Conservation (phyloP, 2,113 vertebrate species). For the Ceyx cyanopectus region DNA sequence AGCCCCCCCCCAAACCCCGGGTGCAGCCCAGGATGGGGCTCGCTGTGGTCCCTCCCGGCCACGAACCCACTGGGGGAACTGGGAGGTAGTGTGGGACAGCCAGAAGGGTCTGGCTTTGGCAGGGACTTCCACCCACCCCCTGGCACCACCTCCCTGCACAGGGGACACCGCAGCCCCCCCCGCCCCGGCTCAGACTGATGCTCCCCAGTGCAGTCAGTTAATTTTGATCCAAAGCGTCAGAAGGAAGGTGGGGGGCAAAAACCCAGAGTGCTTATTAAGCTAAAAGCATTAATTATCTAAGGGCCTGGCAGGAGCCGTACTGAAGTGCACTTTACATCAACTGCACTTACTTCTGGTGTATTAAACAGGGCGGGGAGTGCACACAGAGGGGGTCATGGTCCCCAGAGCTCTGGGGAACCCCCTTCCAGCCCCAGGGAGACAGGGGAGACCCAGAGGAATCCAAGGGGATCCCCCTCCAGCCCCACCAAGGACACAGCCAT, state of each 20-base stretch:
- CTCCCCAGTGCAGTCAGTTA: not conserved
- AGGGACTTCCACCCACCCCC: too few species aligned
- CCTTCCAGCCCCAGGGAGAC: too few species aligned
- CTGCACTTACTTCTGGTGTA: not conserved
- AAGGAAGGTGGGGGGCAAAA: not conserved
- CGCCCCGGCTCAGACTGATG: rapidly evolving
- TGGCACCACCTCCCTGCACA: not conserved
- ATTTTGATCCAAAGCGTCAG: not conserved
- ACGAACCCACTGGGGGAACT: not conserved
- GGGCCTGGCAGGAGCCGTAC: not conserved
- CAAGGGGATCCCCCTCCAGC: not conserved
- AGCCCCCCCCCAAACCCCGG: too few species aligned
- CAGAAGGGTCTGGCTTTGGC: not conserved
- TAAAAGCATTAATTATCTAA: constrained; percentile 8
- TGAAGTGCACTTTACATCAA: not conserved
- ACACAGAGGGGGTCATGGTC: not conserved
- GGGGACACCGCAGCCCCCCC: not conserved
- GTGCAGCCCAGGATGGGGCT: not conserved
- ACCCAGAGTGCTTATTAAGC: not conserved
- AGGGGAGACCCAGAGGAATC: not conserved
- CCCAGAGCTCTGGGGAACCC: rapidly evolving
- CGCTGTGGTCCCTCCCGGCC: too few species aligned
- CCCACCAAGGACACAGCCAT: rapidly evolving
- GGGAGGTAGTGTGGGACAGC: not conserved
- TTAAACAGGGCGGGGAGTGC: not conserved